Conservation (phyloP, 2,113 vertebrate species). For the Oncorhynchus kisutch region DNA sequence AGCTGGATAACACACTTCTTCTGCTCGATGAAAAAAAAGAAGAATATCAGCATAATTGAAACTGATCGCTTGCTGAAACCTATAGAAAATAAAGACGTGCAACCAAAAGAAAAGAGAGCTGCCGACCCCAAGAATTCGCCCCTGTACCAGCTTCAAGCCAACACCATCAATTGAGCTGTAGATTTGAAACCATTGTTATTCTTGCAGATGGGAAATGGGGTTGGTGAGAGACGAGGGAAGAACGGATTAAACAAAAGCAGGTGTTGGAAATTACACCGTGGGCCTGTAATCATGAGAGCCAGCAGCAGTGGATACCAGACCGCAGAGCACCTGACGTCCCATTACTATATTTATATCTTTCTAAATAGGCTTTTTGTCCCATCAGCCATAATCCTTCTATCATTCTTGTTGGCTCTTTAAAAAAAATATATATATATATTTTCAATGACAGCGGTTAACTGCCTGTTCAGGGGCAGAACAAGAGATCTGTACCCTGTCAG, state of each 20-base stretch:
- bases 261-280: constrained; percentile 68
- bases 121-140: constrained; percentile 17
- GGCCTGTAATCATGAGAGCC: constrained; percentile 65
- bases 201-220: constrained; percentile 79
- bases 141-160: constrained; percentile 55
- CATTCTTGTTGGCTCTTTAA: neutral
- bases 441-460: no score
- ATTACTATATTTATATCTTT: constrained; percentile 10
- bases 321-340: constrained; percentile 62
- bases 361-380: constrained; percentile 3
- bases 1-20: constrained; percentile 21
- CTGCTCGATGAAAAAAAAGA: neutral
- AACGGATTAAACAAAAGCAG: constrained; percentile 69
- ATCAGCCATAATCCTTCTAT: constrained; percentile 10
- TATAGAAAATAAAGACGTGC: constrained; percentile 10
- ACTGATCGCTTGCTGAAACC: constrained; percentile 31
- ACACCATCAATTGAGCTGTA: constrained; percentile 68
- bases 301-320: constrained; percentile 51
- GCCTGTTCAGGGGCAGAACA: no score
- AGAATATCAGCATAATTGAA: constrained; percentile 29
- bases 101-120: constrained; percentile 2
- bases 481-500: no score
- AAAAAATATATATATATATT: no score
- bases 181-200: constrained; percentile 71
- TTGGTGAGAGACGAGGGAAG: constrained; percentile 76